phyloP scores from a whole-genome alignment of 1,140 invertebrate genomes.

The Caenorhabditis inopinata region DNA sequence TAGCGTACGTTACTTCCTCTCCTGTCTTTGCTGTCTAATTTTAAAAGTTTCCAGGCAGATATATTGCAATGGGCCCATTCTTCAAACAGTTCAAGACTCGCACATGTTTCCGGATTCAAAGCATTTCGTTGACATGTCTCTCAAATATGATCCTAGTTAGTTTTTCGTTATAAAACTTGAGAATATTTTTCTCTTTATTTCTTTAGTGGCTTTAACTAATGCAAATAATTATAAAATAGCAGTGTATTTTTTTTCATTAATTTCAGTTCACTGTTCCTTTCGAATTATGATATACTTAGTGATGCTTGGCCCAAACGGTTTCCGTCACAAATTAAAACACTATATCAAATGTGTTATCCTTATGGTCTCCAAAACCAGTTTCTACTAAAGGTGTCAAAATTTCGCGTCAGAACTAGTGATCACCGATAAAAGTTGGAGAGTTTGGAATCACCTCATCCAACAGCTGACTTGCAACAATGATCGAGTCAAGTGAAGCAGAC shows the following conservation, averaged over 20 bases:
- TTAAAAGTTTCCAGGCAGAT: constrained; percentile 69
- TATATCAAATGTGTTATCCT: neutral
- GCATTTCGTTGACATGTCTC: constrained; percentile 83
- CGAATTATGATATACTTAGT: too few relatives aligned
- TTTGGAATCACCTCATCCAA: neutral
- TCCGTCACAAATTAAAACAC: neutral
- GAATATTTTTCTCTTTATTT: too few relatives aligned
- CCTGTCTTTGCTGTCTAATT: neutral
- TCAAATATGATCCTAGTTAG: constrained; percentile 69
- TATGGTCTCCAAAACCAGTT: neutral
- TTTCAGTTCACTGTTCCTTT: too few relatives aligned
- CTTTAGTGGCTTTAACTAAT: too few relatives aligned
- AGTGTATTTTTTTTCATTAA: too few relatives aligned
- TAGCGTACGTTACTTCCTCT: constrained; percentile 13
- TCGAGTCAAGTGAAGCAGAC: neutral
- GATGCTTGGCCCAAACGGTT: neutral
- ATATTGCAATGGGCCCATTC: constrained; percentile 78
- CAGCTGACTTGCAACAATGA: neutral
- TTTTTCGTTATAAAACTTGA: too few relatives aligned
- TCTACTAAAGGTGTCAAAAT: neutral
- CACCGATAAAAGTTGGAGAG: neutral
- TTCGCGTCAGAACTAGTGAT: neutral
- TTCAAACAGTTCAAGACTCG: constrained; percentile 78
- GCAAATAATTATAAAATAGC: too few relatives aligned
- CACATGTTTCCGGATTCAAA: constrained; percentile 80